Percentiles rank a stretch among this genome's conserved stretches.
These are phyloP conservation scores for Scelioninae gen. 1 DNA, from an alignment of 2,888 invertebrate genomes.

Conservation along the genomic window DNA sequence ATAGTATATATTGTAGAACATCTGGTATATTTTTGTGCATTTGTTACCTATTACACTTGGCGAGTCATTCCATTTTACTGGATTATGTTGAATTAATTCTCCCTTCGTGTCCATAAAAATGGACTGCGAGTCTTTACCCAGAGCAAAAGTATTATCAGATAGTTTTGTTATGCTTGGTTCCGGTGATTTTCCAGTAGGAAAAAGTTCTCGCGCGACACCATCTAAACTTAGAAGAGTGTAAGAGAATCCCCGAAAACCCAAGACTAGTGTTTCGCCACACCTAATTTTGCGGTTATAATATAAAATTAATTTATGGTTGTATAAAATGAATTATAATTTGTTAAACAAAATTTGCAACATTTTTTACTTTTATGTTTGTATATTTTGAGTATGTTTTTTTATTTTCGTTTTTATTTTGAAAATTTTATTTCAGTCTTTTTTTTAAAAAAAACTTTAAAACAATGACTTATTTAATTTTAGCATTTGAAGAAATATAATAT, in stretches of 20 bases:
- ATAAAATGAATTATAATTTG: too few relatives aligned
- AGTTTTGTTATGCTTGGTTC: conserved; percentile 94
- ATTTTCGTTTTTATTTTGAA: too few relatives aligned
- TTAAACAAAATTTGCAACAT: too few relatives aligned
- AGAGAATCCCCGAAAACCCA: conserved; percentile 82
- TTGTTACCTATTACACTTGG: conserved; percentile 90
- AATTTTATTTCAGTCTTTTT: too few relatives aligned
- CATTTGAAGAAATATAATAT: too few relatives aligned
- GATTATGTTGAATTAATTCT: conserved; percentile 88
- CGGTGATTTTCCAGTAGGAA: conserved; percentile 92
- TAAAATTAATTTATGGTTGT: too few relatives aligned
- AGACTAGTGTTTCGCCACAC: conserved; percentile 81
- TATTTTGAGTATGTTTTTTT: too few relatives aligned
- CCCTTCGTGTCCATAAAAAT: conserved; percentile 92
- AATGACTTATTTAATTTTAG: background rate
- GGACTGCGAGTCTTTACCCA: conserved; percentile 94
- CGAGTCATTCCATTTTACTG: conserved; percentile 92
- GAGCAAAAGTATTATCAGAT: conserved; percentile 90
- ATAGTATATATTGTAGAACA: too few relatives aligned
- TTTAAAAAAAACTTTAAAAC: too few relatives aligned
- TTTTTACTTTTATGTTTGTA: too few relatives aligned
- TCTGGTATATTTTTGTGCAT: too few relatives aligned
- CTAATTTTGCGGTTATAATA: conserved; percentile 72
- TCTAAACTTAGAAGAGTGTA: conserved; percentile 82
- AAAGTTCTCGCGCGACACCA: conserved; percentile 91